Base-by-base conservation (phyloP, 2,888 invertebrate genomes). In the Microchrysa polita region DNA sequence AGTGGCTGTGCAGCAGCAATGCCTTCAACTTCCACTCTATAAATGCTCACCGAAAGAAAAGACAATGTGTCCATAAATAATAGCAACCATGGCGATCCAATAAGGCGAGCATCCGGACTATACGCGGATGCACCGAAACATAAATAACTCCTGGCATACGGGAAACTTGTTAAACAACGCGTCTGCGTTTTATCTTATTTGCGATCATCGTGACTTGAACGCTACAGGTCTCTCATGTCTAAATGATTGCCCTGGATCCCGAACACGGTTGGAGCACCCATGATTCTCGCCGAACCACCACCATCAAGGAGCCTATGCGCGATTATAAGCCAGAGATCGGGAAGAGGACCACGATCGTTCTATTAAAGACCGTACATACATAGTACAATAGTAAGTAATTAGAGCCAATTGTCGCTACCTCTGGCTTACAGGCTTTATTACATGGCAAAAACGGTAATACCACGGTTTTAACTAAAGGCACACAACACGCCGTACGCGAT, bases 21-120 rank as follows among this genome's bases (percentile, higher is more conserved):
- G 61, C 12, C n/a, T n/a, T n/a, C n/a, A 7, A 34, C 27, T 34
- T 34, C 27, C 27, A 34, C 27, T 34, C 2, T 7, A 7, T 34
- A 34, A 5, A 34, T 34, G 27, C 61, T 61, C 16, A 34, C 61
- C 40, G 27, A 52, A 67, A 67, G 52, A 67, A 52, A 67, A 67
- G 52, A 67, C 67, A 67, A 67, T 67, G 67, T 67, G 67, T 67
- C 67, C 67, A 67, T 67, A 67, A 67, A 67, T 67, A 67, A 67
- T 67, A 67, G 67, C 67, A 16, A 44, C 20, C 67, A 42, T 23
- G 27, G 67, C 52, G 53, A 44, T 52, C 34, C 67, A 52, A 52
- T 52, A 52, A 27, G 67, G 52, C 52, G 67, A 16, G 23, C 52
- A 23, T 52, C 40, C 20, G 53, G 52, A 22, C 23, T 34, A 34